These are phyloP conservation scores for Orthochromis indermauri DNA, from an alignment of 2,113 vertebrate species.

Conservation along the genomic window DNA sequence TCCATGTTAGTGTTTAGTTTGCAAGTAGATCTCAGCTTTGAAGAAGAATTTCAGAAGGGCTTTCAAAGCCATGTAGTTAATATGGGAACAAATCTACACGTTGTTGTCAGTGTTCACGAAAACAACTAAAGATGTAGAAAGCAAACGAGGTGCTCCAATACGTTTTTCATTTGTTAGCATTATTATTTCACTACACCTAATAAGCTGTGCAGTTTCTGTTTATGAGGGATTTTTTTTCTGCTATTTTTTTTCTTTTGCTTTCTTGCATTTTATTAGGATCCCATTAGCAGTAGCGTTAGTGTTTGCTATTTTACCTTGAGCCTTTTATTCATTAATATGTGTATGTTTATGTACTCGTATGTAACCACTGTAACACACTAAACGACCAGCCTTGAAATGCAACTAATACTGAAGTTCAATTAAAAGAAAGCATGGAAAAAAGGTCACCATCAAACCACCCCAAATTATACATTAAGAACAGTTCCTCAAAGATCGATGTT, in stretches of 20 bases:
- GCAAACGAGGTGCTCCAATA: background rate
- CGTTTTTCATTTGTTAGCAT: background rate
- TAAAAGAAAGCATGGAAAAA: background rate
- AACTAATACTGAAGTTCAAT: background rate
- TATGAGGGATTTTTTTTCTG: background rate
- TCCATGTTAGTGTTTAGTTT: constrained; percentile 13
- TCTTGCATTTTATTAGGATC: background rate
- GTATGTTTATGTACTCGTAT: background rate
- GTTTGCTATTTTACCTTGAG: background rate
- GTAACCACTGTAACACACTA: background rate
- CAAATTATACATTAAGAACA: background rate
- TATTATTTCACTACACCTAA: background rate
- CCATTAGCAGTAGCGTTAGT: background rate
- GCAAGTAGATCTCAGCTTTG: background rate
- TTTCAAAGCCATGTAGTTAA: background rate
- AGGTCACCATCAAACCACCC: background rate
- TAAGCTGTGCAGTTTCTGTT: background rate
- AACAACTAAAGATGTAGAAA: background rate
- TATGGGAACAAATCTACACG: background rate
- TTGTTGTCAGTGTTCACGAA: background rate
- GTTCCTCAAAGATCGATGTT: background rate
- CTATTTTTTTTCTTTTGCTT: background rate
- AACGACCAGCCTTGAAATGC: background rate
- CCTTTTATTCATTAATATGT: background rate
- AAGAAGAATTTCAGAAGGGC: background rate